phyloP scores from a whole-genome alignment of 1,140 invertebrate genomes.

The Leptestheria dahalacensis region DNA sequence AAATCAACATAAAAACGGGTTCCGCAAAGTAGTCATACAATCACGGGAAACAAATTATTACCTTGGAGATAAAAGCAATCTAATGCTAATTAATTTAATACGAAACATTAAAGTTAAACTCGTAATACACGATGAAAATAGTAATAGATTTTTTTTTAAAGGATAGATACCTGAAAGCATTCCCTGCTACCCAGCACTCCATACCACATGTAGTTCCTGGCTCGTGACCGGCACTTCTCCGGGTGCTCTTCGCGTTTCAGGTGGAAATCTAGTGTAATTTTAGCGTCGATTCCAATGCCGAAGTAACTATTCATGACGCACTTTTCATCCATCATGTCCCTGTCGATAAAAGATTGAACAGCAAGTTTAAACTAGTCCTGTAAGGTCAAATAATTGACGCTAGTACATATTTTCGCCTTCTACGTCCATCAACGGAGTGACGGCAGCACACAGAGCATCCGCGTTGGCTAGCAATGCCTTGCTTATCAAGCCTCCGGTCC shows the following conservation, averaged over 20 bases:
- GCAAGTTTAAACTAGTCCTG: not conserved
- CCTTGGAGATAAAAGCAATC: too few relatives aligned
- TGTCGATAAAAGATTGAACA: constrained; percentile 24
- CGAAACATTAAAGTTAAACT: too few relatives aligned
- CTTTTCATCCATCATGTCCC: constrained; percentile 80
- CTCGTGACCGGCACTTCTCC: constrained; percentile 84
- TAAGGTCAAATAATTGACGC: not conserved
- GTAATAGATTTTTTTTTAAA: not conserved
- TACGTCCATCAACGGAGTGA: constrained; percentile 84
- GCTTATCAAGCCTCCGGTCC: constrained; percentile 60
- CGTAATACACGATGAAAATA: not conserved
- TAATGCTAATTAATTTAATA: too few relatives aligned
- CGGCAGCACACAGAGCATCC: constrained; percentile 87
- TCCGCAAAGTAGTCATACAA: not conserved
- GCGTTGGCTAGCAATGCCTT: constrained; percentile 87
- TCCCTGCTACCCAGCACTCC: constrained; percentile 89
- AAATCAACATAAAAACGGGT: constrained; percentile 12
- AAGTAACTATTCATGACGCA: constrained; percentile 99
- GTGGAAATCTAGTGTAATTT: constrained; percentile 95
- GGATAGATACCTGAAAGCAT: constrained; percentile 42
- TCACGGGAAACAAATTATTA: not conserved
- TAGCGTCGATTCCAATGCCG: constrained; percentile 96
- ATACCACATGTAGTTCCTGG: constrained; percentile 76
- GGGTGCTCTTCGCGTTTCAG: constrained; percentile 95
- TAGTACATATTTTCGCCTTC: constrained; percentile 64